Evolutionary conservation across 2,888 invertebrate species (phyloP), one percentile per base, ranked within the genome.

Genomic region (Dryomyza anilis): DNA sequence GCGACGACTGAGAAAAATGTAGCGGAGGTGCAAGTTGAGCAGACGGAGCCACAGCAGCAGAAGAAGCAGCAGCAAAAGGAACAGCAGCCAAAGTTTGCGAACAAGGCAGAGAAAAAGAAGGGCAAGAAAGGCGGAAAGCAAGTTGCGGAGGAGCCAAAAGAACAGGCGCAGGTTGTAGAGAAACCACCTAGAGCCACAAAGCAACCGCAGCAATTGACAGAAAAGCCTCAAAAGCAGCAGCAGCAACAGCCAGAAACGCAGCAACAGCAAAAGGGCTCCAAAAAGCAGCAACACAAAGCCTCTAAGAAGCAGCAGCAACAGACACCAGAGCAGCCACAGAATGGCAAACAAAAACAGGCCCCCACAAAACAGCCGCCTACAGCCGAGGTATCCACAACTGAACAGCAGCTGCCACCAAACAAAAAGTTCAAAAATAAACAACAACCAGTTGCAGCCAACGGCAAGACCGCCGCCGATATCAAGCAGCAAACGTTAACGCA

Each of bases 391-490:
- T 3, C 39, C 16, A 23, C 39, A 7, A n/a, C 19, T 25, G n/a
- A 36, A 36, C 30, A 56, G 16, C 12, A 48, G 19, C 5, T 30
- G 60, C n/a, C 14, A 46, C 43, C 48, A 50, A 57, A 62, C 33
- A 23, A 25, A 30, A 58, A 57, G 12, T 5, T 14, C 2, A 63
- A 60, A 36, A 36, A 63, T 14, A 33, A 46, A 21, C n/a, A n/a
- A n/a, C n/a, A n/a, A n/a, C n/a, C n/a, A n/a, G n/a, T n/a, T n/a
- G n/a, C 45, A 52, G 21, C 70, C 72, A 33, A 64, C 62, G 56
- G 10, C 19, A 16, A 43, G 19, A 6, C 50, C 10, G n/a, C n/a
- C 25, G 25, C 27, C 25, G 72, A 74, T 27, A 58, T 73, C 0
- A 72, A 69, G 3, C 33, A 70, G 3, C 72, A 72, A n/a, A n/a